phyloP scores from a whole-genome alignment of 2,888 invertebrate species.

The Desoria tigrina region DNA sequence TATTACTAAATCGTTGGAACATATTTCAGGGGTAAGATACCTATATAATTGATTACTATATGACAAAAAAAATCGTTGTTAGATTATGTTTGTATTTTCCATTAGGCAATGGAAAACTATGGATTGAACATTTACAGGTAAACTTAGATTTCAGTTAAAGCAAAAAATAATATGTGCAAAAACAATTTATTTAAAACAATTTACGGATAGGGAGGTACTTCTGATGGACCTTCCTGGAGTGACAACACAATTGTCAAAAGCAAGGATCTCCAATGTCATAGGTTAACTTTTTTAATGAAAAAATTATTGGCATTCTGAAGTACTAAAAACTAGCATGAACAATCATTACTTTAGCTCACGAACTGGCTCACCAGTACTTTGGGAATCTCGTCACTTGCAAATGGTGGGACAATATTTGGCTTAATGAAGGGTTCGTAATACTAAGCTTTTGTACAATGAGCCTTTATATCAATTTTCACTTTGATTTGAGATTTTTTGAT shows the following conservation, averaged over 20 bases:
- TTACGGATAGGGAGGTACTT: constrained; percentile 42
- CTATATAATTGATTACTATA: too few species aligned
- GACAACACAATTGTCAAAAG: constrained; percentile 29
- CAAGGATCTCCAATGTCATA: constrained; percentile 54
- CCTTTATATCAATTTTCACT: constrained; percentile 46
- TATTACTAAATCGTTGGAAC: too few species aligned
- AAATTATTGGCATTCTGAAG: background rate
- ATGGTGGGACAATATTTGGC: constrained; percentile 56
- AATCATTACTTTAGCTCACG: constrained; percentile 54
- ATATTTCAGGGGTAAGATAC: too few species aligned
- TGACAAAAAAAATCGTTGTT: too few species aligned
- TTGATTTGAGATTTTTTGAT: background rate
- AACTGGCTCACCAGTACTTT: constrained; percentile 58
- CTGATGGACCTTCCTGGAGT: constrained; percentile 43
- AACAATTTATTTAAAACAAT: too few species aligned
- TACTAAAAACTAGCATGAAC: background rate
- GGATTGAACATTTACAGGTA: constrained; percentile 44
- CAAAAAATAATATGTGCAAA: too few species aligned
- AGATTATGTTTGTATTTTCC: too few species aligned
- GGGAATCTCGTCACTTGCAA: constrained; percentile 24
- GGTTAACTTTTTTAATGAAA: constrained; percentile 38
- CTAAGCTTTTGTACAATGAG: too few species aligned
- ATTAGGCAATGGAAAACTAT: constrained; percentile 41
- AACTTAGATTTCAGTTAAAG: too few species aligned
- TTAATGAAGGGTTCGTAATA: constrained; percentile 56